Conservation (phyloP, 2,797 vertebrate species). For the Megalops cyprinoides region DNA sequence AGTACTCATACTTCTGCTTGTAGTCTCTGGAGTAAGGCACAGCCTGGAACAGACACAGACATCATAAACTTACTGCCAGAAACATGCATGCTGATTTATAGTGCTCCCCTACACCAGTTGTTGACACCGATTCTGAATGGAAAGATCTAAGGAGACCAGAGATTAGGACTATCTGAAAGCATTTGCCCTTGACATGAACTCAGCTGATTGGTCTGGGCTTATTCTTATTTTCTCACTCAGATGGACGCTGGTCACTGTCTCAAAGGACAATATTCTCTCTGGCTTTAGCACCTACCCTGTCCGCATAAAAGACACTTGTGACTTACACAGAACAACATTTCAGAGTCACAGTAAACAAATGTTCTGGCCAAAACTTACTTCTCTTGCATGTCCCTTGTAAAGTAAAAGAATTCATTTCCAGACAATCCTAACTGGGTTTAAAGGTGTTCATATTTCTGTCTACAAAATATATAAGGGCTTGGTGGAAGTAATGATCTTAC, state of each 20-base stretch:
- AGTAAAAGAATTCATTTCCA: neutral
- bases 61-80: too few relatives aligned
- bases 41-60: constrained; percentile 72
- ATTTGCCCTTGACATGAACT: too few relatives aligned
- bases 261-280: too few relatives aligned
- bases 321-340: neutral
- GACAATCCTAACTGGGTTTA: neutral
- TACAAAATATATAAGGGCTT: constrained; percentile 30
- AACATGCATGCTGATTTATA: neutral
- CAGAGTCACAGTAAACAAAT: neutral
- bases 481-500: constrained; percentile 79
- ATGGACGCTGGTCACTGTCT: too few relatives aligned
- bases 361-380: neutral
- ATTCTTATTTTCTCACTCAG: too few relatives aligned
- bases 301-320: too few relatives aligned
- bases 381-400: neutral
- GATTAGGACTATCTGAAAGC: neutral
- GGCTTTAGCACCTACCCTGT: too few relatives aligned
- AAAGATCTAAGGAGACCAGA: constrained; percentile 12
- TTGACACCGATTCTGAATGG: constrained; percentile 12
- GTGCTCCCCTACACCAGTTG: neutral
- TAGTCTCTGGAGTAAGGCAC: constrained; percentile 99
- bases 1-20: constrained; percentile 97
- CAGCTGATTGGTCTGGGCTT: too few relatives aligned
- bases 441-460: neutral